Base-by-base conservation (phyloP, 53 echinoderm and acorn worm genomes). In the Actinopyga echinites region DNA sequence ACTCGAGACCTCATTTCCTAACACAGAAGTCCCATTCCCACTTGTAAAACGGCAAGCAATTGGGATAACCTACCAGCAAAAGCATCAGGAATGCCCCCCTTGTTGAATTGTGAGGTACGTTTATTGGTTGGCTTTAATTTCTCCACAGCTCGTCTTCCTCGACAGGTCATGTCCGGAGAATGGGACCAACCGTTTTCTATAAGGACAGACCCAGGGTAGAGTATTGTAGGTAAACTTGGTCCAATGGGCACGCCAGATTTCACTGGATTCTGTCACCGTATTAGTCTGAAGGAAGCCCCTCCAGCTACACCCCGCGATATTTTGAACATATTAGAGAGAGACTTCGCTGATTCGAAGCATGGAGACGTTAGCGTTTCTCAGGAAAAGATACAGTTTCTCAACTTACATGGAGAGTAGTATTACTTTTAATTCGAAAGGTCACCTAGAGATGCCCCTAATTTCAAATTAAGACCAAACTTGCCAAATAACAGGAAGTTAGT, bases 171-270 rank as follows among this genome's bases (percentile, higher is more conserved):
- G 28, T 13, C 85, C 29, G 74, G 85, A n/a, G 79, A 32, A 0
- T 29, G 57, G 15, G 75, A 62, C 31, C 80, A 82, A 63, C 69
- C 87, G 12, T 91, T 80, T 81, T 85, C 74, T 1, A 43, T 91
- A 33, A 87, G 59, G 84, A 91, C 91, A 32, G 87, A 90, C 53
- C 83, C 83, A 6, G 90, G 86, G 1, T 90, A 83, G 91, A 83
- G 83, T 10, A 42, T 87, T 11, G 84, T 90, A 2, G 86, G 86
- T 25, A 79, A 64, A 80, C 44, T 64, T 43, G 31, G 29, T 1
- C 65, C 83, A 25, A 57, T 30, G n/a, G 83, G 43, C 17, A 38
- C 49, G 2, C 17, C 32, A 11, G 74, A 83, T 17, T 38, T 40
- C 30, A 78, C 84, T n/a, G 40, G 62, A 19, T 42, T 57, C 43